These are phyloP conservation scores for Calephelis virginiensis DNA, from an alignment of 1,140 invertebrate species.

Conservation along the genomic window DNA sequence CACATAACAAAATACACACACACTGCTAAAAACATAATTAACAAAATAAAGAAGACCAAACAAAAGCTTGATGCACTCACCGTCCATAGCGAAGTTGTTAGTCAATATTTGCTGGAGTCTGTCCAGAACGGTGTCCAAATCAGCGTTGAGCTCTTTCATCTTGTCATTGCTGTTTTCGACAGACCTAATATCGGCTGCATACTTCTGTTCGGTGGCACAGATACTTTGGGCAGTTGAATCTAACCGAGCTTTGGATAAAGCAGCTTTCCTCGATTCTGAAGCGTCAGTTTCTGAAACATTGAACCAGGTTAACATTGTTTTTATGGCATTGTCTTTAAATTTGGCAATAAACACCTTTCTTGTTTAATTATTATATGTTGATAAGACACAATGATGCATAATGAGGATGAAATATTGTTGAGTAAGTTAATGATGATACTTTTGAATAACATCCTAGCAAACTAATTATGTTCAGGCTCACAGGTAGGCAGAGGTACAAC, in stretches of 20 bases:
- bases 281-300: slow-evolving; percentile 30
- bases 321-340: no score
- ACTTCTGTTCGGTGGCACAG: slow-evolving; percentile 55
- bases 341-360: no score
- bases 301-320: not conserved
- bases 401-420: no score
- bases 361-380: no score
- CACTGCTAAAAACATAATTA: no score
- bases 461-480: no score
- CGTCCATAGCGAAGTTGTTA: slow-evolving; percentile 80
- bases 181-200: slow-evolving; percentile 58
- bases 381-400: no score
- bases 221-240: slow-evolving; percentile 39
- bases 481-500: no score
- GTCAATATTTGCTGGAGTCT: slow-evolving; percentile 80
- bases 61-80: slow-evolving; percentile 43
- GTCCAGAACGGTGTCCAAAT: slow-evolving; percentile 80
- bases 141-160: slow-evolving; percentile 78
- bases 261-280: slow-evolving; percentile 34
- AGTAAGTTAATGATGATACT: no score
- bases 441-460: no score
- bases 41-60: no score
- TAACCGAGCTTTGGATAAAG: slow-evolving; percentile 8
- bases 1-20: no score
- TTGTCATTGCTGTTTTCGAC: slow-evolving; percentile 64